Percentiles rank a stretch among this genome's conserved stretches.
These are phyloP conservation scores for Oscheius sp. DNA, from an alignment of 2,888 invertebrate species.

Conservation along the genomic window DNA sequence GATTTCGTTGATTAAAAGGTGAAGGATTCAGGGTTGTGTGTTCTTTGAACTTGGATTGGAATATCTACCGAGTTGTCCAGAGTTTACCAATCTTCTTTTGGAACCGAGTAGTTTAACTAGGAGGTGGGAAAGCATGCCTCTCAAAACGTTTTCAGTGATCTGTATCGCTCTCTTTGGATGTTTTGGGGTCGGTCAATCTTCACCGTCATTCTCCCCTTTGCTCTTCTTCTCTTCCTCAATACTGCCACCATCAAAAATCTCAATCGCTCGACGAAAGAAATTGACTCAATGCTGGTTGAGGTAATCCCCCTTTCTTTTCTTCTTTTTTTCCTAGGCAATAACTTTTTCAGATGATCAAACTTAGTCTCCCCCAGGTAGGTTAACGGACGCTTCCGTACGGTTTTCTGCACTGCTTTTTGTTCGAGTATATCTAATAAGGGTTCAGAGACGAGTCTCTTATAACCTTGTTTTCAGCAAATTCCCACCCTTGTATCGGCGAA, in stretches of 20 bases:
- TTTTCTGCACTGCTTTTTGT: not conserved
- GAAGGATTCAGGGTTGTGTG: constrained; percentile 36
- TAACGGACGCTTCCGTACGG: too few species aligned
- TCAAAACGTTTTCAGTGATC: too few species aligned
- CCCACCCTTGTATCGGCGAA: constrained; percentile 28
- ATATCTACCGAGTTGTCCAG: constrained; percentile 40
- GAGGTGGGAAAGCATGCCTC: too few species aligned
- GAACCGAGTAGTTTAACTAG: constrained; percentile 40
- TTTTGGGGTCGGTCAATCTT: constrained; percentile 57
- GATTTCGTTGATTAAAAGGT: not conserved
- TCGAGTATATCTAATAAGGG: not conserved
- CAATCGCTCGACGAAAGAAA: constrained; percentile 38
- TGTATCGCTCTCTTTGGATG: constrained; percentile 53
- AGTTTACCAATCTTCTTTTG: constrained; percentile 39
- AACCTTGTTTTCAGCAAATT: constrained; percentile 16
- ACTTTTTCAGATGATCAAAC: not conserved
- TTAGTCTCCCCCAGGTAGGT: constrained; percentile 26
- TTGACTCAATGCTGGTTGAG: constrained; percentile 45
- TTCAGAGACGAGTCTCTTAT: not conserved
- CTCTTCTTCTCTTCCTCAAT: constrained; percentile 51
- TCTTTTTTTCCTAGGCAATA: not conserved
- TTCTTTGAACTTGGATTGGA: constrained; percentile 47
- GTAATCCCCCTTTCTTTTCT: constrained; percentile 23
- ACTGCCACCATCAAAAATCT: constrained; percentile 42
- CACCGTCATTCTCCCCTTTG: constrained; percentile 59